These are phyloP conservation scores for Procambarus virginalis DNA, from an alignment of 1,140 invertebrate genomes.

Conservation along the genomic window DNA sequence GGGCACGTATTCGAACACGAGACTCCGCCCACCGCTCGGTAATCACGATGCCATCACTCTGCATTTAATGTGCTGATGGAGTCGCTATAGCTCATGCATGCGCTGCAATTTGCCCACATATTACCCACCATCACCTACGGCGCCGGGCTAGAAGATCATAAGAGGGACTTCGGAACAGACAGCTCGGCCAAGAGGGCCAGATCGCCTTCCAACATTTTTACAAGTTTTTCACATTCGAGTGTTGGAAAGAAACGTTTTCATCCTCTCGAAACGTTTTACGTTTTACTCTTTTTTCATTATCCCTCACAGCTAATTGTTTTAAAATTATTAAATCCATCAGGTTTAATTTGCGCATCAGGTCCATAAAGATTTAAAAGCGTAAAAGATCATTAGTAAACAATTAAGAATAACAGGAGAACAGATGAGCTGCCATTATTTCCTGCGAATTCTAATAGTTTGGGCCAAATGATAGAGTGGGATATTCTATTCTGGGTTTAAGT, in stretches of 20 bases:
- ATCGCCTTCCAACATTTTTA: constrained; percentile 65
- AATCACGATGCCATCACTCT: constrained; percentile 68
- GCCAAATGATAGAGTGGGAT: constrained; percentile 46
- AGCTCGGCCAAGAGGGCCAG: constrained; percentile 54
- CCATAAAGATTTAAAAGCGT: background rate
- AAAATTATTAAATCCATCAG: background rate
- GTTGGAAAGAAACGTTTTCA: constrained; percentile 38
- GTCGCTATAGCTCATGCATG: constrained; percentile 69
- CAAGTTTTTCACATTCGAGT: constrained; percentile 58
- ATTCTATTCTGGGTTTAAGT: constrained; percentile 49
- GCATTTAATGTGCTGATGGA: constrained; percentile 70
- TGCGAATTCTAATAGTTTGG: constrained; percentile 35
- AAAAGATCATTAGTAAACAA: constrained; percentile 29
- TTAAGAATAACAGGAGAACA: constrained; percentile 27
- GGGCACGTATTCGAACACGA: constrained; percentile 61
- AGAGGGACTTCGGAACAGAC: constrained; percentile 62
- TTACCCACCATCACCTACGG: constrained; percentile 65
- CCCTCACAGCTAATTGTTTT: background rate
- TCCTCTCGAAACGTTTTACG: background rate
- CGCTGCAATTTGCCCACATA: constrained; percentile 69
- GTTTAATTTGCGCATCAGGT: background rate
- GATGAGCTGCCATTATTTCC: constrained; percentile 30
- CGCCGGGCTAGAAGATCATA: constrained; percentile 65
- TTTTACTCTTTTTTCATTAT: background rate
- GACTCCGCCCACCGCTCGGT: constrained; percentile 64